Base-by-base conservation (phyloP, 1,140 invertebrate genomes). In the Apocrypta bakeri region DNA sequence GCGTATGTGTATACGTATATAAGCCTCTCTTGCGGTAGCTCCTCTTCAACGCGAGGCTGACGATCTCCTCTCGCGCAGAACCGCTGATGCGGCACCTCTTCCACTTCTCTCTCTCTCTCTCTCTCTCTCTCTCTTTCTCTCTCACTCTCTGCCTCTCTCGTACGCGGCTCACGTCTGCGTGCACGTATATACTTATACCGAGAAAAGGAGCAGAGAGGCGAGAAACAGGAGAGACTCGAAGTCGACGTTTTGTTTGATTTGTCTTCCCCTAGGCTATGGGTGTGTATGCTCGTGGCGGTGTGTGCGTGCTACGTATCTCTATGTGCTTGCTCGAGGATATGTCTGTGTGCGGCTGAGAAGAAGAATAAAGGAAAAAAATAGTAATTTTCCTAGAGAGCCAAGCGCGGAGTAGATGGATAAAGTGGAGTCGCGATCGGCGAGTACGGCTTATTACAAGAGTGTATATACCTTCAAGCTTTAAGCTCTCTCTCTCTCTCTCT, bases 141-240 rank as follows among this genome's bases (percentile, higher is more conserved):
- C 83, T 81, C 79, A 69, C 81, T 88, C 85, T 81, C 84, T 87
- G 86, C 88, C 88, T n/a, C n/a, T 85, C 86, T 74, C 56, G 56
- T 64, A 56, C 33, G 31, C 81, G 66, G 33, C 56, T 66, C 68
- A 29, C 25, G 68, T 40, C 17, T 40, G 29, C 33, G 48, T 61
- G 14, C 48, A 63, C 48, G 80, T 66, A 48, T 61, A 6, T 56
- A 76, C 81, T 48, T 48, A 48, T 21, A 63, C 74, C 76, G 73
- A 68, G 82, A 77, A 56, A 69, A 27, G 40, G 68, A 63, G 77
- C 71, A 48, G 42, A 48, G 42, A 48, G 42, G 42, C 42, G 63
- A 73, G 74, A 82, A 48, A 48, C 31, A 56, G 42, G 64, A 71
- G 63, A 24, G 42, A 71, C 63, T 80, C 66, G 71, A 71, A 76